Percentiles rank a stretch among this genome's conserved stretches.
These are phyloP conservation scores for Trilocha varians DNA, from an alignment of 2,888 invertebrate genomes.

Conservation along the genomic window DNA sequence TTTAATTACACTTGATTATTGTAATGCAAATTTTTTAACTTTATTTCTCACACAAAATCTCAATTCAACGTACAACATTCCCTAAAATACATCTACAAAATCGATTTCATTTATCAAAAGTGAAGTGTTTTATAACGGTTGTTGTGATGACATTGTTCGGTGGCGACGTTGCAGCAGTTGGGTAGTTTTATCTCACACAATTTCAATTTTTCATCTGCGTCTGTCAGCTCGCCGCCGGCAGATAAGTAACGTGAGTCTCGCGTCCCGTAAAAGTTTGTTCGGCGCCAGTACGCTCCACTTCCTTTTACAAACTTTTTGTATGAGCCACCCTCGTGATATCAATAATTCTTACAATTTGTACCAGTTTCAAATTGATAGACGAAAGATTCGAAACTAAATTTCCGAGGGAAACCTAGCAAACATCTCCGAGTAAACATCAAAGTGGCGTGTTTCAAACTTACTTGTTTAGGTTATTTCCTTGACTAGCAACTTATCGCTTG, in stretches of 20 bases:
- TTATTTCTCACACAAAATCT: no score
- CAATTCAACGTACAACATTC: no score
- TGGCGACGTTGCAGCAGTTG: slow-evolving; percentile 54
- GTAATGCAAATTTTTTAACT: no score
- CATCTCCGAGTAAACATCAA: neutral
- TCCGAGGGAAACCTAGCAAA: neutral
- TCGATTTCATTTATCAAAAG: no score
- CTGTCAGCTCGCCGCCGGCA: slow-evolving; percentile 66
- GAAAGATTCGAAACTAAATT: slow-evolving; percentile 17
- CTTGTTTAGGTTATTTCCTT: neutral
- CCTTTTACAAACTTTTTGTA: slow-evolving; percentile 69
- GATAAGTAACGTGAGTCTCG: slow-evolving; percentile 68
- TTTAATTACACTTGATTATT: no score
- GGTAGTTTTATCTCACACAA: slow-evolving; percentile 72
- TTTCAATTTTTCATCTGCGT: slow-evolving; percentile 74
- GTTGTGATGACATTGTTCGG: slow-evolving; percentile 58
- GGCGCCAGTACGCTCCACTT: slow-evolving; percentile 61
- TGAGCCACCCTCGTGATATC: slow-evolving; percentile 52
- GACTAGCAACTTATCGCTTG: neutral
- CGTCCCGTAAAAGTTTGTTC: slow-evolving; percentile 62
- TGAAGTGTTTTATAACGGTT: slow-evolving; percentile 21
- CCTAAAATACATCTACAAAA: no score
- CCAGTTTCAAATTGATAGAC: slow-evolving; percentile 37
- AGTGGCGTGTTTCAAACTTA: neutral
- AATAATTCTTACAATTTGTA: slow-evolving; percentile 64